Percentiles rank a stretch among this genome's conserved stretches.
Evolutionary conservation across 2,113 vertebrate species (phyloP).

Genomic region (Lasiurus borealis): DNA sequence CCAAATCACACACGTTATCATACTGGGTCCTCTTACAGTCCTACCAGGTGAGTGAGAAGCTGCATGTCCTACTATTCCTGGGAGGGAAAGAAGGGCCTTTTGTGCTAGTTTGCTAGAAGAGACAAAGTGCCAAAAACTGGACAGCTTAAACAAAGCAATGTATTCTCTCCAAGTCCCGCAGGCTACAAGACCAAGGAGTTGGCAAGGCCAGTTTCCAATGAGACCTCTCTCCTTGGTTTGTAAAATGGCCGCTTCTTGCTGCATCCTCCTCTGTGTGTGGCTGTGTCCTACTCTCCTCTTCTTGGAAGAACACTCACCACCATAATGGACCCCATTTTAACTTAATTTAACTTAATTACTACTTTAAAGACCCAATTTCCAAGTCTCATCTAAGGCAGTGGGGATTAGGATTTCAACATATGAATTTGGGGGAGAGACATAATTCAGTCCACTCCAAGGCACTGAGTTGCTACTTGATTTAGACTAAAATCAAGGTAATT

Average conservation of each 20-base stretch:
- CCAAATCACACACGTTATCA: not conserved
- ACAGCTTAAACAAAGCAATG: not conserved
- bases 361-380: not conserved
- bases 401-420: not conserved
- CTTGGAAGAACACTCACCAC: not conserved
- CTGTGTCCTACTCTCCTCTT: not conserved
- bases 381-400: not conserved
- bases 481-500: conserved; percentile 18
- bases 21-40: not conserved
- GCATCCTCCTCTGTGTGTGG: not conserved
- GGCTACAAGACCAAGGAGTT: not conserved
- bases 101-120: not conserved
- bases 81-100: not conserved
- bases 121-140: not conserved
- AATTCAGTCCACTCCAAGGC: not conserved
- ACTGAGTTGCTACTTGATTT: not conserved
- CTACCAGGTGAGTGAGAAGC: not conserved
- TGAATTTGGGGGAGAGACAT: not conserved
- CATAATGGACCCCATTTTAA: not conserved
- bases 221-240: not conserved
- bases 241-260: not conserved
- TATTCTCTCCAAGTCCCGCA: not conserved
- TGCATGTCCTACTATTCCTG: not conserved
- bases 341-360: not conserved
- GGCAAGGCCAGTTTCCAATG: not conserved